Evolutionary conservation across 2,113 vertebrate species (phyloP).

Genomic region (Sakesphorus luctuosus): DNA sequence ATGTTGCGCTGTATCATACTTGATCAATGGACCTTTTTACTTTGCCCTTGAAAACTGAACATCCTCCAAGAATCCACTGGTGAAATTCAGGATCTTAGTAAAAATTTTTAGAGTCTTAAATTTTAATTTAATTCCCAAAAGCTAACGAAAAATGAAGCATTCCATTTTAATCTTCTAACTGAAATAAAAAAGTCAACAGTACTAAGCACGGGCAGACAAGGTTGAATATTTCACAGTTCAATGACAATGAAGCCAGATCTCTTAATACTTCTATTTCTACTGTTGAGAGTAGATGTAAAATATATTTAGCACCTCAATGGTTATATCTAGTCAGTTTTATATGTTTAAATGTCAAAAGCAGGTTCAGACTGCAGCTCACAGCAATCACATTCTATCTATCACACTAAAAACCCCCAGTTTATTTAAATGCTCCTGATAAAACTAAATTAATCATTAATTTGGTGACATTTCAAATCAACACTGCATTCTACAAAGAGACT

Average conservation of each 20-base stretch:
- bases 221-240: conserved; percentile 86
- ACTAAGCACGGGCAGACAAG: conserved; percentile 89
- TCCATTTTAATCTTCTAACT: conserved; percentile 89
- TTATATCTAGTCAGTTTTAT: conserved; percentile 88
- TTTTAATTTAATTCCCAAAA: conserved; percentile 91
- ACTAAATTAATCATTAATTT: conserved; percentile 87
- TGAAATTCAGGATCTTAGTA: conserved; percentile 78
- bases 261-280: conserved; percentile 83
- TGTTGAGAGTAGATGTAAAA: conserved; percentile 83
- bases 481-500: conserved; percentile 57
- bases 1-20: conserved; percentile 69
- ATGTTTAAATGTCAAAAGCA: conserved; percentile 89
- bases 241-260: conserved; percentile 83
- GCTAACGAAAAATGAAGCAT: conserved; percentile 90
- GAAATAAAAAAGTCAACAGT: conserved; percentile 94
- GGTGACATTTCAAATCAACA: conserved; percentile 85
- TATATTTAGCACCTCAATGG: conserved; percentile 83
- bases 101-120: conserved; percentile 81
- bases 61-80: conserved; percentile 70
- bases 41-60: conserved; percentile 72
- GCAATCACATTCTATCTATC: conserved; percentile 84
- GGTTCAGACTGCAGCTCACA: conserved; percentile 83
- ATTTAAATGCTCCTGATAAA: conserved; percentile 90
- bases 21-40: conserved; percentile 76
- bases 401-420: conserved; percentile 83